Conservation (phyloP, 2,888 invertebrate species). For the Aphrophora alni region DNA sequence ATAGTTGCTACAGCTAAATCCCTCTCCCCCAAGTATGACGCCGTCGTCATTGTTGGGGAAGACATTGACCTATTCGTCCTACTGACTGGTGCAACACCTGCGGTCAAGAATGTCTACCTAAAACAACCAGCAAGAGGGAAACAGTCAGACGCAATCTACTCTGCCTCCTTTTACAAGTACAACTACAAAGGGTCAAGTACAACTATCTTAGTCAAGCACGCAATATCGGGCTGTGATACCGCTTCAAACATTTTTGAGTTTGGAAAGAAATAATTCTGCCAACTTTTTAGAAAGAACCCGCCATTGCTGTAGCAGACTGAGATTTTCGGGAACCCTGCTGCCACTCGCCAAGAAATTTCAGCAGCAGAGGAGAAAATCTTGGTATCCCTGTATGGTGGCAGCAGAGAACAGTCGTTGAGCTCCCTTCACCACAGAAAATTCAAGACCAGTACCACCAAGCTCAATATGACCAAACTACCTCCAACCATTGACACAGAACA, state of each 20-base stretch:
- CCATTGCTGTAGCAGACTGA: not conserved
- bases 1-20: conserved; percentile 35
- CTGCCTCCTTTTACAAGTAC: conserved; percentile 19
- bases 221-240: conserved; percentile 25
- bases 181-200: conserved; percentile 18
- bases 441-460: conserved; percentile 25
- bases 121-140: conserved; percentile 24
- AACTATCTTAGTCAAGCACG: conserved; percentile 20
- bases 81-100: conserved; percentile 31
- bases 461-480: conserved; percentile 34
- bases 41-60: conserved; percentile 30
- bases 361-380: conserved; percentile 22
- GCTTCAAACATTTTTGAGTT: conserved; percentile 20
- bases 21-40: conserved; percentile 26
- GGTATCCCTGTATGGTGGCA: conserved; percentile 22
- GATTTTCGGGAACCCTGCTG: conserved; percentile 9
- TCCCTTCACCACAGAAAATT: conserved; percentile 26
- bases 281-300: conserved; percentile 12
- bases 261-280: conserved; percentile 6
- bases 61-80: conserved; percentile 35
- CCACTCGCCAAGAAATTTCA: conserved; percentile 14
- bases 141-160: conserved; percentile 25
- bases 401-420: not conserved
- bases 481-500: conserved; percentile 45
- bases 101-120: conserved; percentile 21